A percentile compares a stretch with the other conserved stretches of the same genome.
Conservation (phyloP, 2,113 vertebrate species). For the Takifugu flavidus region DNA sequence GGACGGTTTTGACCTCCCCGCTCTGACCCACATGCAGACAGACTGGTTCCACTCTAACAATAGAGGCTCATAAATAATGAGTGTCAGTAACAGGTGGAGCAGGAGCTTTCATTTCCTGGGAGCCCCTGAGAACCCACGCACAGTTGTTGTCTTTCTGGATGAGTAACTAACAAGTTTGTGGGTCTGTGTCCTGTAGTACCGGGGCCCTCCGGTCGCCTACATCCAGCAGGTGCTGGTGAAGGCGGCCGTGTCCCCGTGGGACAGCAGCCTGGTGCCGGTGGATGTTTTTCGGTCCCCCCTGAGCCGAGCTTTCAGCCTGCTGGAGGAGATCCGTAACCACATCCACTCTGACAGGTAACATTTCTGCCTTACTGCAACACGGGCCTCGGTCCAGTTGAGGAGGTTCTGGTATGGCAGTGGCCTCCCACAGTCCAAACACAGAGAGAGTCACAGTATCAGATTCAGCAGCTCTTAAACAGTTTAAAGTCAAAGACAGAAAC, state of each 20-base stretch:
- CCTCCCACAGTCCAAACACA: too few species aligned
- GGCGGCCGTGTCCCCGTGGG: slow-evolving; percentile 93
- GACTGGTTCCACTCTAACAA: not conserved
- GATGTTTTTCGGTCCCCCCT: slow-evolving; percentile 92
- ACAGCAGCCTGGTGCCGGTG: slow-evolving; percentile 86
- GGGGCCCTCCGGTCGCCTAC: slow-evolving; percentile 90
- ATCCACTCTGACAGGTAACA: slow-evolving; percentile 85
- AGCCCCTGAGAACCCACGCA: too few species aligned
- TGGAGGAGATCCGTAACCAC: slow-evolving; percentile 95
- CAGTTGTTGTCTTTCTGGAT: not conserved
- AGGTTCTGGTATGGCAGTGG: too few species aligned
- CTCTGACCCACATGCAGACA: too few species aligned
- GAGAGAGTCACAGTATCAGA: too few species aligned
- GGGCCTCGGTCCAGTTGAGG: too few species aligned
- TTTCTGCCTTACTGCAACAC: not conserved
- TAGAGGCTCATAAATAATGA: too few species aligned
- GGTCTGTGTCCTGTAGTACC: slow-evolving; percentile 75
- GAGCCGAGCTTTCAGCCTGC: slow-evolving; percentile 85
- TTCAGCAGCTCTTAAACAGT: too few species aligned
- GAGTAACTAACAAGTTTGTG: not conserved
- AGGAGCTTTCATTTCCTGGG: too few species aligned
- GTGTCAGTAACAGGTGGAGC: too few species aligned
- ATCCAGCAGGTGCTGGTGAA: slow-evolving; percentile 97
- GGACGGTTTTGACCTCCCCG: too few species aligned
- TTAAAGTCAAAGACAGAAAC: not conserved